Conservation (phyloP, 2,888 invertebrate species). For the Meteorus cinctellus region DNA sequence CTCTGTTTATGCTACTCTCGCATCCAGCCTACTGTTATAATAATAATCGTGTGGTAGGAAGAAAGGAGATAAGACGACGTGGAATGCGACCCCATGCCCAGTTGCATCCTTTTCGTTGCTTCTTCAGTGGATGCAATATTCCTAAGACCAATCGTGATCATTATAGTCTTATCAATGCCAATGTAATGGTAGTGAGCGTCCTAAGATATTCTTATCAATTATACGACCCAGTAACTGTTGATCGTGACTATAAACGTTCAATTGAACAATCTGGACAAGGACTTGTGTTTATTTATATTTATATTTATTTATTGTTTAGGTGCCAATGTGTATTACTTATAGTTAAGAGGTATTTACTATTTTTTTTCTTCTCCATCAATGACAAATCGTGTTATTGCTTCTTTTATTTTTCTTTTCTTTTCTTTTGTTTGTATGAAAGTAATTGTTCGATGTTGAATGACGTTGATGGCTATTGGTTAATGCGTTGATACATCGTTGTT, state of each 20-base stretch:
- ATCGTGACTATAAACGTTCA: slow-evolving; percentile 44
- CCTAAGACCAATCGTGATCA: slow-evolving; percentile 31
- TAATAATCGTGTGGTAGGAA: slow-evolving; percentile 60
- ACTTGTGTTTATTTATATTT: slow-evolving; percentile 6
- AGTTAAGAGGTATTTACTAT: slow-evolving; percentile 29
- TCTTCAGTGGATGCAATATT: slow-evolving; percentile 44
- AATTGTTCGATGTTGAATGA: background rate
- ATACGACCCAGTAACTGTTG: slow-evolving; percentile 25
- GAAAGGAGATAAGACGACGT: slow-evolving; percentile 55
- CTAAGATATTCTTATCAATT: slow-evolving; percentile 43
- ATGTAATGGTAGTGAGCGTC: slow-evolving; percentile 27
- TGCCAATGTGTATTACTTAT: slow-evolving; percentile 8
- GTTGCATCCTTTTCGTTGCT: slow-evolving; percentile 47
- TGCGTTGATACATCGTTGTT: background rate
- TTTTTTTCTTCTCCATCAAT: background rate
- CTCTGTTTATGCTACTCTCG: slow-evolving; percentile 53
- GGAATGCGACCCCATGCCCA: slow-evolving; percentile 26
- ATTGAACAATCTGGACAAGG: slow-evolving; percentile 41
- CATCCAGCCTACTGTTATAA: slow-evolving; percentile 64
- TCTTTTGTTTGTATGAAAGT: slow-evolving; percentile 2
- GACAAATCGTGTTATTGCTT: slow-evolving; percentile 11
- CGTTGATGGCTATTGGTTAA: background rate
- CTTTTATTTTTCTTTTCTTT: background rate
- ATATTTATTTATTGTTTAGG: background rate
- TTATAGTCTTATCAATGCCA: slow-evolving; percentile 48